phyloP scores from a whole-genome alignment of 1,140 invertebrate genomes.

The Meloidogyne floridensis region DNA sequence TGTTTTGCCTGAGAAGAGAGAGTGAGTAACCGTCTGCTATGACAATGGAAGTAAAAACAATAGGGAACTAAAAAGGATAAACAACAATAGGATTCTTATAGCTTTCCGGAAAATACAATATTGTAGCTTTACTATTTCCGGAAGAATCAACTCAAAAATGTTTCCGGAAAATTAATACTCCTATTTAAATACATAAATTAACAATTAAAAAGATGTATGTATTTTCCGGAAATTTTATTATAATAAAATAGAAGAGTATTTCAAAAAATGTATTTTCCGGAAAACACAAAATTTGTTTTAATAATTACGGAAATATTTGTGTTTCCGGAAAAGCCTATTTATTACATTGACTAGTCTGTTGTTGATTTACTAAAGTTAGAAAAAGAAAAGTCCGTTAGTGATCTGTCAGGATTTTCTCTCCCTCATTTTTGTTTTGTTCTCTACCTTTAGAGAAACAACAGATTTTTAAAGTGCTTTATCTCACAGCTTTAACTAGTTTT shows the following conservation, averaged over 20 bases:
- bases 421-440: background rate
- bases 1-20: background rate
- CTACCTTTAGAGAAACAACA: background rate
- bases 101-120: too few relatives aligned
- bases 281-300: background rate
- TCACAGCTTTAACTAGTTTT: background rate
- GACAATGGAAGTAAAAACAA: too few relatives aligned
- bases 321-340: background rate
- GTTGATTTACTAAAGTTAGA: background rate
- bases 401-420: background rate
- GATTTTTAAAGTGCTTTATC: conserved; percentile 1
- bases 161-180: too few relatives aligned
- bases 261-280: background rate
- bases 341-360: background rate
- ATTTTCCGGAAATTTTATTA: too few relatives aligned
- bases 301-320: background rate
- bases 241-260: too few relatives aligned
- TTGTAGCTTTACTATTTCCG: background rate
- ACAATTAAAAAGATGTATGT: too few relatives aligned
- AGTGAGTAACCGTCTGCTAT: background rate
- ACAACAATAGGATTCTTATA: background rate
- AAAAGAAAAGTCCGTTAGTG: background rate
- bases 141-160: background rate
- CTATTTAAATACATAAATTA: too few relatives aligned
- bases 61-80: too few relatives aligned